Conservation (phyloP, 2,888 invertebrate genomes). For the Gibbula magus region DNA sequence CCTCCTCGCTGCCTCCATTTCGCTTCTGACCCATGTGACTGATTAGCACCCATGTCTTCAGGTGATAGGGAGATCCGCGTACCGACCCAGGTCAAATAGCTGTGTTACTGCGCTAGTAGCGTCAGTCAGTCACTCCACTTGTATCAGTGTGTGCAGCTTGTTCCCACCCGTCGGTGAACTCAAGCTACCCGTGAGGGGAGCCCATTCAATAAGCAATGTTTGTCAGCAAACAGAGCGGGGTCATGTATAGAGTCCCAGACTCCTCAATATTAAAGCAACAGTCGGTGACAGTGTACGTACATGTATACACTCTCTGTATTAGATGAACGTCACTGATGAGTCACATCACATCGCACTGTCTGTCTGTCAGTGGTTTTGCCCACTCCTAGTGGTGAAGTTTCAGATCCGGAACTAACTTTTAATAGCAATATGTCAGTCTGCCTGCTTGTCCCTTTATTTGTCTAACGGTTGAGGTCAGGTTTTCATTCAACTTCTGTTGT, state of each 20-base stretch:
- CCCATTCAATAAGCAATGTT: conserved; percentile 2
- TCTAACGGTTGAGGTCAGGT: no score
- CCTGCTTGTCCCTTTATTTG: no score
- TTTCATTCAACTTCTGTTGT: background rate
- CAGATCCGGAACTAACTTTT: no score
- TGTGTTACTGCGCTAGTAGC: background rate
- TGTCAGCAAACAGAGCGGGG: background rate
- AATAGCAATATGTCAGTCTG: no score
- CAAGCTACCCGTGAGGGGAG: background rate
- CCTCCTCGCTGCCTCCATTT: background rate
- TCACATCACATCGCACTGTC: background rate
- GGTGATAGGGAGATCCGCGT: background rate
- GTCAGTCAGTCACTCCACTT: background rate
- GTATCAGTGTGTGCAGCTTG: background rate
- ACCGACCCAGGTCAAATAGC: background rate
- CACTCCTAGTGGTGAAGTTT: no score
- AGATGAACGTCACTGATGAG: conserved; percentile 4
- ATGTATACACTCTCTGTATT: background rate
- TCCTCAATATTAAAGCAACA: background rate
- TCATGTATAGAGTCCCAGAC: no score
- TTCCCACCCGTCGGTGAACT: background rate
- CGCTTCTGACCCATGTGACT: background rate
- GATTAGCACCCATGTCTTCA: background rate
- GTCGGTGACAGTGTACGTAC: conserved; percentile 3
- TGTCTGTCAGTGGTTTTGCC: no score